phyloP scores from a whole-genome alignment of 2,113 vertebrate species.

The Alexandromys fortis region DNA sequence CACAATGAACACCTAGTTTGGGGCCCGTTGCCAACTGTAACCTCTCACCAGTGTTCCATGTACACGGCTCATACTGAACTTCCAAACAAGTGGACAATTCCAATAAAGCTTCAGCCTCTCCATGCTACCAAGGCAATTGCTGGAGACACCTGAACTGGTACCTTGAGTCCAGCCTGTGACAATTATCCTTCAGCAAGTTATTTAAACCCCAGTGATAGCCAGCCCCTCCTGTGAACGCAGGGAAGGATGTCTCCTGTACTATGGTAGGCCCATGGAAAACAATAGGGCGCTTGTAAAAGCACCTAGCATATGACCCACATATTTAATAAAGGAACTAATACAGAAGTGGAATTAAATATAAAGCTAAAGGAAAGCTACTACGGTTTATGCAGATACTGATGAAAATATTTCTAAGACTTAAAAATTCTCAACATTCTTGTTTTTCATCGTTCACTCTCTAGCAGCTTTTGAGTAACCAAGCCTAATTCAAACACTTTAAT shows the following conservation, averaged over 20 bases:
- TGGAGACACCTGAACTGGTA: background rate
- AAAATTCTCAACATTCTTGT: background rate
- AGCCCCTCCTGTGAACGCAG: background rate
- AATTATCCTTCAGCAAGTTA: background rate
- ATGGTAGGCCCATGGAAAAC: background rate
- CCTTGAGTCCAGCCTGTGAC: background rate
- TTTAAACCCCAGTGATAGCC: background rate
- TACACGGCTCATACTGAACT: background rate
- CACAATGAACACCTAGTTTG: background rate
- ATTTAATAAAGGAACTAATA: background rate
- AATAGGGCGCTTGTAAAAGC: background rate
- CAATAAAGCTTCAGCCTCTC: background rate
- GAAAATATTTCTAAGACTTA: background rate
- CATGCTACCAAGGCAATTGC: background rate
- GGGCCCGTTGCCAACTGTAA: background rate
- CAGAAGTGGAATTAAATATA: background rate
- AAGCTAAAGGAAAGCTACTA: background rate
- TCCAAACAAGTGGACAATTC: background rate
- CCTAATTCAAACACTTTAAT: conserved; percentile 54
- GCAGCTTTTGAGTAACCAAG: conserved; percentile 77
- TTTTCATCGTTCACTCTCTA: background rate
- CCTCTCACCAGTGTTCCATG: background rate
- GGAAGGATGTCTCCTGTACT: background rate
- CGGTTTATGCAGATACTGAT: background rate
- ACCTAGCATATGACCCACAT: background rate